Evolutionary conservation across 2,888 invertebrate species (phyloP).

Genomic region (Heliconius ethilla): DNA sequence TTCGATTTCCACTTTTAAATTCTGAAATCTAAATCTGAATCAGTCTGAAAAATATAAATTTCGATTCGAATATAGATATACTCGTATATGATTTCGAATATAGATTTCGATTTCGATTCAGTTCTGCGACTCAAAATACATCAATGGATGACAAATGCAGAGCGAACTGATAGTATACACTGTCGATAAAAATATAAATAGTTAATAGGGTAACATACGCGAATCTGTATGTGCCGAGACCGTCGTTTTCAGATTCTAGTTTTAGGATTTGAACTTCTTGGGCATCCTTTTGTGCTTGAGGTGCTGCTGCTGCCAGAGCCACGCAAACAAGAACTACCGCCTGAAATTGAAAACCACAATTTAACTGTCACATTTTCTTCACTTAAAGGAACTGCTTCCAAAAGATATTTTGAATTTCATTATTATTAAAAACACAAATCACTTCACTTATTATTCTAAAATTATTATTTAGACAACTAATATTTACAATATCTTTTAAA

Average conservation of each 20-base stretch:
- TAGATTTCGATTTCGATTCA: too few species aligned
- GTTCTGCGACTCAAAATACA: neutral
- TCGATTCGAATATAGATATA: too few species aligned
- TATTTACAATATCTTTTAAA: constrained; percentile 14
- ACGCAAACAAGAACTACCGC: constrained; percentile 71
- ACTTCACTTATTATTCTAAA: constrained; percentile 3
- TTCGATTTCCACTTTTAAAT: neutral
- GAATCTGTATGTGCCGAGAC: constrained; percentile 66
- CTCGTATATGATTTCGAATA: too few species aligned
- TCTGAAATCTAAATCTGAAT: too few species aligned
- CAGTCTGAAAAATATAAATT: too few species aligned
- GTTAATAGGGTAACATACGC: constrained; percentile 53
- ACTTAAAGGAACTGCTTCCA: neutral
- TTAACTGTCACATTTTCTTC: neutral
- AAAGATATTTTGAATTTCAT: neutral
- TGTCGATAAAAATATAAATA: neutral
- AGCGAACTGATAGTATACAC: too few species aligned
- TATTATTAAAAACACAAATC: constrained; percentile 1
- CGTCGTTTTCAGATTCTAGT: constrained; percentile 67
- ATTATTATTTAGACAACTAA: neutral
- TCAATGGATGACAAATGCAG: too few species aligned
- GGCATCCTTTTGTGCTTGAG: constrained; percentile 51
- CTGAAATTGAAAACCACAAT: constrained; percentile 51
- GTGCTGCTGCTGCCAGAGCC: constrained; percentile 63
- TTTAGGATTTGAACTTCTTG: constrained; percentile 63